Conservation (phyloP, 2,888 invertebrate genomes). For the Tethea ocularis region DNA sequence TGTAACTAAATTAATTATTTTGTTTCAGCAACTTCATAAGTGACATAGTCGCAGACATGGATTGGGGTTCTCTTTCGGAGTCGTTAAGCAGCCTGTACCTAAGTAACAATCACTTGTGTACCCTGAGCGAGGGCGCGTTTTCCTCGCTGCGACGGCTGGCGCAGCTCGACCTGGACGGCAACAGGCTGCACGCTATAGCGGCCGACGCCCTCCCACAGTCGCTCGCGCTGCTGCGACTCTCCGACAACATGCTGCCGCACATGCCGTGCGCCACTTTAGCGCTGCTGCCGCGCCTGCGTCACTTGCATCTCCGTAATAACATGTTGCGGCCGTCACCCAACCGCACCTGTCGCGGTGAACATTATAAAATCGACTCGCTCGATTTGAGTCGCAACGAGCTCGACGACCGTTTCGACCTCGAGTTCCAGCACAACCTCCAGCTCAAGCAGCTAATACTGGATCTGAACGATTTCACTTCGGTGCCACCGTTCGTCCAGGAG, state of each 20-base stretch:
- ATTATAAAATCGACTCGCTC: constrained; percentile 87
- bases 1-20: constrained; percentile 9
- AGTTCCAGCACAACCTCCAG: constrained; percentile 86
- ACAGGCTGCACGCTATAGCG: constrained; percentile 84
- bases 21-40: constrained; percentile 88
- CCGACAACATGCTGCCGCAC: constrained; percentile 85
- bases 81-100: constrained; percentile 89
- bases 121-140: constrained; percentile 74
- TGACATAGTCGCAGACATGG: constrained; percentile 54
- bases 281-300: constrained; percentile 83
- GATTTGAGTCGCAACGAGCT: constrained; percentile 92
- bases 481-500: constrained; percentile 86
- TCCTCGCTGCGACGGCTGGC: constrained; percentile 84
- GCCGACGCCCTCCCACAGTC: constrained; percentile 84
- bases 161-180: constrained; percentile 87
- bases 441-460: constrained; percentile 89
- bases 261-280: constrained; percentile 84
- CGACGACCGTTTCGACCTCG: constrained; percentile 83
- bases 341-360: constrained; percentile 54
- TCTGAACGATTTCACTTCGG: constrained; percentile 87
- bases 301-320: constrained; percentile 85
- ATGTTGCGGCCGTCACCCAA: constrained; percentile 43
- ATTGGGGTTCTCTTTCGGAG: constrained; percentile 89
- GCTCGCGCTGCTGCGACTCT: constrained; percentile 85
- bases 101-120: constrained; percentile 88